A percentile compares a stretch with the other conserved stretches of the same genome.
These are phyloP conservation scores for Bos javanicus DNA, from an alignment of 2,113 vertebrate species.

Conservation along the genomic window DNA sequence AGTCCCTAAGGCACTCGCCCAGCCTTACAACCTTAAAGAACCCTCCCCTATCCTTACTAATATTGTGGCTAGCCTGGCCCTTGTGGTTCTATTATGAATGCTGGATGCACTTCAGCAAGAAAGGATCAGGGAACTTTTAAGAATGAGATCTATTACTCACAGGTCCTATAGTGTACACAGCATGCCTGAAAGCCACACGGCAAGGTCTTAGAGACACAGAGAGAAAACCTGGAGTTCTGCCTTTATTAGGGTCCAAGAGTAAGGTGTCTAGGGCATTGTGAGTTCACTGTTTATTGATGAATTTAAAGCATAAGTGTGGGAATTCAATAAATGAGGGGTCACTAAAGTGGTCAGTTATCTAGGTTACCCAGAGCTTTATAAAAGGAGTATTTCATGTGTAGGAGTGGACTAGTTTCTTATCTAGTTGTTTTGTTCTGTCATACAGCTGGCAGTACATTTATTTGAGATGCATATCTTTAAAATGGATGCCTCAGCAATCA, in stretches of 20 bases:
- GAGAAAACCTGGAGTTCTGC: background rate
- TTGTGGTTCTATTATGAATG: background rate
- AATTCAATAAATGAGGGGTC: background rate
- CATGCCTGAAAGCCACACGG: background rate
- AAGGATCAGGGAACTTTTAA: background rate
- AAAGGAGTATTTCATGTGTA: background rate
- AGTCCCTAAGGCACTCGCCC: background rate
- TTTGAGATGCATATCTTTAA: background rate
- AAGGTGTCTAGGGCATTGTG: background rate
- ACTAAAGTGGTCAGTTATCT: background rate
- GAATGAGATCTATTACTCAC: background rate
- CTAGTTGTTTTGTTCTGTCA: background rate
- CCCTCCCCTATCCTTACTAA: background rate
- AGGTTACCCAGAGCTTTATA: background rate
- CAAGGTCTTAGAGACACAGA: background rate
- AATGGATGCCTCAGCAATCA: background rate
- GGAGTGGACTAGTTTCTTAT: background rate
- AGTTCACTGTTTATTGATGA: background rate
- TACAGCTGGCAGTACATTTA: background rate
- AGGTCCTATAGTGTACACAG: background rate
- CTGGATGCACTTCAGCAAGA: background rate
- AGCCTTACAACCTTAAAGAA: background rate
- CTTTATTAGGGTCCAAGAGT: background rate
- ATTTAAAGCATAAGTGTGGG: background rate
- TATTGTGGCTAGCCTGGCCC: background rate